phyloP scores from a whole-genome alignment of 2,113 vertebrate species.

The Tonatia bakeri region DNA sequence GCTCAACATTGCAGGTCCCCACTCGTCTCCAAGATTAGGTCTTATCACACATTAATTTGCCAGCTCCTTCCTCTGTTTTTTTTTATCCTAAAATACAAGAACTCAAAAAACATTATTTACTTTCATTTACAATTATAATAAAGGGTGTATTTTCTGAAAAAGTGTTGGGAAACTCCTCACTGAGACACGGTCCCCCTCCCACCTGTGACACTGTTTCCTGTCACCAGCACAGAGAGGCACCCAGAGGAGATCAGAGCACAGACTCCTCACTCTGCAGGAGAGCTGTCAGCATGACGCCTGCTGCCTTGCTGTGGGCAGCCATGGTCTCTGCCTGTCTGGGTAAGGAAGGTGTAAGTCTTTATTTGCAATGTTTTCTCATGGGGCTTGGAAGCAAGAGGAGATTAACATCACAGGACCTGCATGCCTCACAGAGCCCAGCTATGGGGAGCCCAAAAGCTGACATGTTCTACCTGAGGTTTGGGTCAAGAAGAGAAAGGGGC shows the following conservation, averaged over 20 bases:
- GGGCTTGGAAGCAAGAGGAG: background rate
- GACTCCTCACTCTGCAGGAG: background rate
- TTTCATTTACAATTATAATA: constrained; percentile 13
- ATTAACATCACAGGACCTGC: background rate
- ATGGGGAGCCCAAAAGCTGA: background rate
- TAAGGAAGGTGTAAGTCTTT: constrained; percentile 9
- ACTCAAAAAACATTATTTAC: background rate
- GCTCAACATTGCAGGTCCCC: too few species aligned
- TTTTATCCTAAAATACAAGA: background rate
- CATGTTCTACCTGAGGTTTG: background rate
- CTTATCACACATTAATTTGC: background rate
- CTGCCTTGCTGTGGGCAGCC: background rate
- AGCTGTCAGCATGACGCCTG: background rate
- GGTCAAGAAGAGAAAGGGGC: background rate
- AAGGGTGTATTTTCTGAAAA: background rate
- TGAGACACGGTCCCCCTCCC: background rate
- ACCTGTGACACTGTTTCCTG: constrained; percentile 1
- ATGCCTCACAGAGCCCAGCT: background rate
- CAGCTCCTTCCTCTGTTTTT: background rate
- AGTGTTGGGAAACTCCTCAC: background rate
- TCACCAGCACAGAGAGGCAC: background rate
- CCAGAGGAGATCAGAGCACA: background rate
- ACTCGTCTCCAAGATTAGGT: background rate
- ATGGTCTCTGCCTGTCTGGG: background rate
- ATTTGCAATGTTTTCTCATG: background rate